A percentile compares a stretch with the other conserved stretches of the same genome.
These are phyloP conservation scores for Baryphthengus martii DNA, from an alignment of 2,113 vertebrate species.

Conservation along the genomic window DNA sequence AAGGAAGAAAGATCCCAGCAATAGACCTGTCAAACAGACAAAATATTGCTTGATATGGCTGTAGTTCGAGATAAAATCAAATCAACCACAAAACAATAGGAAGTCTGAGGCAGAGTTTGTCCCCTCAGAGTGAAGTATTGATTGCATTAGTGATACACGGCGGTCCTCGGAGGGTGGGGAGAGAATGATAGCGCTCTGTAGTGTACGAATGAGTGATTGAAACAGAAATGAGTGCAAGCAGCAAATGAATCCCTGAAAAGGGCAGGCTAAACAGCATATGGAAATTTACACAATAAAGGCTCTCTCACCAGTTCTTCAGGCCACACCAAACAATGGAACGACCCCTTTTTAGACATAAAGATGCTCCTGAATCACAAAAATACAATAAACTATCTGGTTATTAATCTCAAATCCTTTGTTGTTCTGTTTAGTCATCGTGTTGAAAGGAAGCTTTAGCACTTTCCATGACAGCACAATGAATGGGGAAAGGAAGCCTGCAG, in stretches of 20 bases:
- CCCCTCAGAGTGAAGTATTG: slow-evolving; percentile 11
- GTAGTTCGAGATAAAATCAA: slow-evolving; percentile 49
- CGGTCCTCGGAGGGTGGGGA: background rate
- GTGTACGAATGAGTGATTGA: slow-evolving; percentile 24
- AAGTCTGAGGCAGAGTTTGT: slow-evolving; percentile 18
- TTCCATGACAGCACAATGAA: background rate
- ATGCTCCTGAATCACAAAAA: background rate
- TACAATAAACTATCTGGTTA: background rate
- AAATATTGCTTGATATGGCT: slow-evolving; percentile 31
- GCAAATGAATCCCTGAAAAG: slow-evolving; percentile 56
- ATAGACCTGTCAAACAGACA: slow-evolving; percentile 19
- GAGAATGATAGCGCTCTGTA: background rate
- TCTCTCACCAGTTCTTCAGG: background rate
- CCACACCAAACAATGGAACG: background rate
- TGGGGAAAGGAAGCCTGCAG: background rate
- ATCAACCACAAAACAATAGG: slow-evolving; percentile 33
- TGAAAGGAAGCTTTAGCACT: background rate
- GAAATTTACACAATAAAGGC: slow-evolving; percentile 37
- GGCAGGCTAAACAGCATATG: slow-evolving; percentile 8
- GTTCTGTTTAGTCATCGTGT: background rate
- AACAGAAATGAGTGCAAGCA: slow-evolving; percentile 29
- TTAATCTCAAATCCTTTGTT: background rate
- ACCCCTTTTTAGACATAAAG: background rate
- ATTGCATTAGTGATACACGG: slow-evolving; percentile 22
- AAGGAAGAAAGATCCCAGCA: slow-evolving; percentile 1